Evolutionary conservation across 2,113 vertebrate genomes (phyloP).

Genomic region (Sander lucioperca): DNA sequence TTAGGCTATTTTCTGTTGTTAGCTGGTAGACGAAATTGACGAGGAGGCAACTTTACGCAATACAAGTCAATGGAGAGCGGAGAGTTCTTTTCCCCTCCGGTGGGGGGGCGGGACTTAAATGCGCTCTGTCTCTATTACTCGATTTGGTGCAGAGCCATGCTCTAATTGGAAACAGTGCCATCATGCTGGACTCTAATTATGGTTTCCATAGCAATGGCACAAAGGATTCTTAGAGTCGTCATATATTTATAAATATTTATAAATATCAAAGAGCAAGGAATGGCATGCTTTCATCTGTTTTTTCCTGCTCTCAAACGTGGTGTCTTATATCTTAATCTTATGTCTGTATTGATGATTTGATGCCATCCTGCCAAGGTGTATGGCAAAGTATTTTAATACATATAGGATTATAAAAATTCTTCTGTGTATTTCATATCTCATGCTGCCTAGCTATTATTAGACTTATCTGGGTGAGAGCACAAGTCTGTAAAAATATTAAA

Average conservation of each 20-base stretch:
- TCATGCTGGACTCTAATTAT: constrained; percentile 62
- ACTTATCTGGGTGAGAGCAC: constrained; percentile 42
- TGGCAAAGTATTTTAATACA: background rate
- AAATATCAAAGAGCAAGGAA: background rate
- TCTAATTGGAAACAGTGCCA: constrained; percentile 63
- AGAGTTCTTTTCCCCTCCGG: no score
- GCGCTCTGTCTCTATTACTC: background rate
- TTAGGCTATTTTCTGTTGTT: no score
- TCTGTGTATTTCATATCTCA: constrained; percentile 33
- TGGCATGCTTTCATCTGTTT: constrained; percentile 21
- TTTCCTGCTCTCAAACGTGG: background rate
- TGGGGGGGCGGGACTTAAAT: no score
- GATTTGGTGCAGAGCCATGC: constrained; percentile 47
- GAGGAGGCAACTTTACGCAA: no score
- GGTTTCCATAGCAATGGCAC: constrained; percentile 63
- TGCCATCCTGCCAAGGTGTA: background rate
- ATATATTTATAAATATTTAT: background rate
- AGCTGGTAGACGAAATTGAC: no score
- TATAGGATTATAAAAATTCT: constrained; percentile 2
- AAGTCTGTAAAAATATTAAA: constrained; percentile 65
- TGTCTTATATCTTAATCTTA: no score
- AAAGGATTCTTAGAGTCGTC: constrained; percentile 23
- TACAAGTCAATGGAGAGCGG: no score
- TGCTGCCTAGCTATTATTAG: constrained; percentile 53
- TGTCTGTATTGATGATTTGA: constrained; percentile 14